Evolutionary conservation across 2,797 vertebrate species (phyloP).

Genomic region (Sciaenops ocellatus): DNA sequence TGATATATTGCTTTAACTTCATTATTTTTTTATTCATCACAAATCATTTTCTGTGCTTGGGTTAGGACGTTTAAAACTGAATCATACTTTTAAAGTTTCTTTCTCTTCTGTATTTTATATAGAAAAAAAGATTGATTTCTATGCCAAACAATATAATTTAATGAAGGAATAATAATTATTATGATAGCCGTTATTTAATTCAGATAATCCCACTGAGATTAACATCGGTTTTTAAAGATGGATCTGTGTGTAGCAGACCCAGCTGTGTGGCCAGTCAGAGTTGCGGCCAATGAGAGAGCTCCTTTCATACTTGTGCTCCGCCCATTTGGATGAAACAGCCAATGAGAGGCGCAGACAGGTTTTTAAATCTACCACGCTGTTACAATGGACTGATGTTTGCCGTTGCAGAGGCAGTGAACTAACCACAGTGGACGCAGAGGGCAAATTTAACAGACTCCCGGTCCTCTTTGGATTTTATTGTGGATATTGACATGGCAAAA

Average conservation of each 20-base stretch:
- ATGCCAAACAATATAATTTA: neutral
- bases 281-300: conserved; percentile 59
- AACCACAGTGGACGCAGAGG: neutral
- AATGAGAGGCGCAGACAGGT: conserved; percentile 59
- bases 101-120: neutral
- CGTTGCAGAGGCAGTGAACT: neutral
- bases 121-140: neutral
- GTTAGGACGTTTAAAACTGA: neutral
- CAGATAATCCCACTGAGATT: too few relatives aligned
- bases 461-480: conserved; percentile 14
- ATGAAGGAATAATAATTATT: neutral
- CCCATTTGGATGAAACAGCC: conserved; percentile 46
- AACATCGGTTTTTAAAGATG: neutral
- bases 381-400: neutral
- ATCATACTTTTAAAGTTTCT: neutral
- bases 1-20: neutral
- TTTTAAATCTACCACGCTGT: conserved; percentile 75
- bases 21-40: neutral
- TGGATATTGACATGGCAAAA: conserved; percentile 79
- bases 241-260: neutral
- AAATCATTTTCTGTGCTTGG: neutral
- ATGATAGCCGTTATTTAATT: too few relatives aligned
- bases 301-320: neutral
- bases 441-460: neutral
- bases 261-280: neutral